Percentiles rank a stretch among this genome's conserved stretches.
These are phyloP conservation scores for Eristalis pertinax DNA, from an alignment of 2,888 invertebrate species.

Conservation along the genomic window DNA sequence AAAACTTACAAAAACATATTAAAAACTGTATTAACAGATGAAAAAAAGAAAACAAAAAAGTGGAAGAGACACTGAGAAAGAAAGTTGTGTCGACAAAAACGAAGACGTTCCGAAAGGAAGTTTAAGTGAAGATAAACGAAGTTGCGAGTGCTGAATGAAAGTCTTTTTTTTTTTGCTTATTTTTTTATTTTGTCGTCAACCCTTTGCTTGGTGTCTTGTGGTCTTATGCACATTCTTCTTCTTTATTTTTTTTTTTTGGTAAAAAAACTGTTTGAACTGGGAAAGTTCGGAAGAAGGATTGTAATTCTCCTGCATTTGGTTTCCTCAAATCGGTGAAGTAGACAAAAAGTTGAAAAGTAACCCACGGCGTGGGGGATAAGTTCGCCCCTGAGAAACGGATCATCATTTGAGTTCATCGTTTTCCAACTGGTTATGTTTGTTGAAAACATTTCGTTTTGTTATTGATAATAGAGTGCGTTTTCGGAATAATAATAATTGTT, in stretches of 20 bases:
- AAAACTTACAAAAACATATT: slow-evolving; percentile 69
- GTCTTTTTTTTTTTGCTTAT: not conserved
- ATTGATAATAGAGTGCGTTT: too few species aligned
- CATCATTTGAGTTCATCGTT: slow-evolving; percentile 39
- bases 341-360: slow-evolving; percentile 5
- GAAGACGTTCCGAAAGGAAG: not conserved
- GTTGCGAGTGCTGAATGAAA: slow-evolving; percentile 12
- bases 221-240: not conserved
- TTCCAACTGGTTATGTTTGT: slow-evolving; percentile 29
- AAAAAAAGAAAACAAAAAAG: not conserved
- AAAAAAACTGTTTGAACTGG: not conserved
- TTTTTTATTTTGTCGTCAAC: not conserved
- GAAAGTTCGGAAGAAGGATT: not conserved
- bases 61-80: not conserved
- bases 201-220: not conserved
- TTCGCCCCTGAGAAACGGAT: slow-evolving; percentile 50
- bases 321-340: not conserved
- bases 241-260: too few species aligned
- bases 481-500: too few species aligned
- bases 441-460: not conserved
- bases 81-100: slow-evolving; percentile 9
- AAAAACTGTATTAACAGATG: slow-evolving; percentile 68
- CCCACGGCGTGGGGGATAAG: not conserved
- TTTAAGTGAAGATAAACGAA: slow-evolving; percentile 3
- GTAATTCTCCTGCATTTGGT: slow-evolving; percentile 31